Evolutionary conservation across 2,797 vertebrate species (phyloP).

Genomic region (Luscinia luscinia): DNA sequence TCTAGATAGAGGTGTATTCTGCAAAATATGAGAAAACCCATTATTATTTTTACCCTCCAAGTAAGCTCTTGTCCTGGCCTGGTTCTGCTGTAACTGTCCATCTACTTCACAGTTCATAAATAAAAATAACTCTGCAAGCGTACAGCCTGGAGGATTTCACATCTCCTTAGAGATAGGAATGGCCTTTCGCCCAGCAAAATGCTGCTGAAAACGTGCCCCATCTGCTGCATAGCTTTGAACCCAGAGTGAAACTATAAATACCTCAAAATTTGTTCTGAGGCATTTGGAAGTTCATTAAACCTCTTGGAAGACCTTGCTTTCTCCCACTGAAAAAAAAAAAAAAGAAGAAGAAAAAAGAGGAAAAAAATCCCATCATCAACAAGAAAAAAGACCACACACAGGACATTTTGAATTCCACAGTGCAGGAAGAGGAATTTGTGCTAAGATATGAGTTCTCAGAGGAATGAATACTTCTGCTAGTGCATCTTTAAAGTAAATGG

Average conservation of each 20-base stretch:
- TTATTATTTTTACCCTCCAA: background rate
- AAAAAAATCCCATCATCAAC: background rate
- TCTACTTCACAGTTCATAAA: conserved; percentile 48
- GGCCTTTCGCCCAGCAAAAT: conserved; percentile 40
- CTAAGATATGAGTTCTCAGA: conserved; percentile 18
- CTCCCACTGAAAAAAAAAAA: background rate
- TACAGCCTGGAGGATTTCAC: background rate
- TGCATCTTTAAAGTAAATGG: conserved; percentile 15
- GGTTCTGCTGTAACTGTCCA: background rate
- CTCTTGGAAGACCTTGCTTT: background rate
- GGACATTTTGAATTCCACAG: conserved; percentile 5
- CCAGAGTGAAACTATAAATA: conserved; percentile 47
- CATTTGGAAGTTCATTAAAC: conserved; percentile 50
- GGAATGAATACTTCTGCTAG: background rate
- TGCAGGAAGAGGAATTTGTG: background rate
- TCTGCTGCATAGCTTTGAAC: conserved; percentile 50
- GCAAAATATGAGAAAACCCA: background rate
- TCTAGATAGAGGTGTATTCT: background rate
- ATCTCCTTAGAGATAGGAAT: conserved; percentile 4
- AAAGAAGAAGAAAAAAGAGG: too few relatives aligned
- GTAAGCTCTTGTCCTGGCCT: background rate
- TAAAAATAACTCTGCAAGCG: conserved; percentile 41
- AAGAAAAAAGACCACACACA: background rate
- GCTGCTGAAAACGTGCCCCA: conserved; percentile 29
- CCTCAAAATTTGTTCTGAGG: conserved; percentile 37